Evolutionary conservation across 92 coral and sea anemone genomes (phyloP), one percentile per base, ranked within the genome.

Genomic region (Zoanthus sociatus): DNA sequence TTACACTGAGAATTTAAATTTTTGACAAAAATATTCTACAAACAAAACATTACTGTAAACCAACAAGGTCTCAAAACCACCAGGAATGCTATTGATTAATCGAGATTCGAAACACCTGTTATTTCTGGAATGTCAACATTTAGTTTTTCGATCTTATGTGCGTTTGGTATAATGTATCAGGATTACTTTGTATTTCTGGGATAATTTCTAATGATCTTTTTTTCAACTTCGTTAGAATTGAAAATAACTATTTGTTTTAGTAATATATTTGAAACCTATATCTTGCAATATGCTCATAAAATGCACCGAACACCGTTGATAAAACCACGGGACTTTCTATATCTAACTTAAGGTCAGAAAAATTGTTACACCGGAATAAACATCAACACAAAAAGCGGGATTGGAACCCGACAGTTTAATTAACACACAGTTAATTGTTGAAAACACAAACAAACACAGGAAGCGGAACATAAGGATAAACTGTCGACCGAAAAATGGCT

Each of bases 401-500:
- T n/a, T 11, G n/a, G 30, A 68, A 21, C 18, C 66, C 66, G 85
- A 66, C 85, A 81, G 85, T 81, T 81, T 81, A 81, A 81, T 81
- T 66, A 81, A 81, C 45, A 47, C 47, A 81, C 85, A 81, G 85
- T 81, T 66, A 81, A 74, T 68, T 46, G 85, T 64, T 81, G 58
- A 48, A 81, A 81, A 45, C 20, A 42, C 42, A 81, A 81, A 66
- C 45, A 66, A 46, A 81, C n/a, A 81, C 85, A 81, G 85, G 85
- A 81, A 81, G 20, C 73, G 13, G n/a, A 71, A 15, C 73, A 45
- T 11, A 45, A 46, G 66, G 73, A 56, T 7, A 63, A 48, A 12
- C 85, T 81, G 21, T 81, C 50, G 85, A 64, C 44, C 26, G 44
- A 81, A 81, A 46, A 55, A 81, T 81, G 42, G 21, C 18, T 45